Conservation (phyloP, 2,113 vertebrate species). For the Hippocampus zosterae region DNA sequence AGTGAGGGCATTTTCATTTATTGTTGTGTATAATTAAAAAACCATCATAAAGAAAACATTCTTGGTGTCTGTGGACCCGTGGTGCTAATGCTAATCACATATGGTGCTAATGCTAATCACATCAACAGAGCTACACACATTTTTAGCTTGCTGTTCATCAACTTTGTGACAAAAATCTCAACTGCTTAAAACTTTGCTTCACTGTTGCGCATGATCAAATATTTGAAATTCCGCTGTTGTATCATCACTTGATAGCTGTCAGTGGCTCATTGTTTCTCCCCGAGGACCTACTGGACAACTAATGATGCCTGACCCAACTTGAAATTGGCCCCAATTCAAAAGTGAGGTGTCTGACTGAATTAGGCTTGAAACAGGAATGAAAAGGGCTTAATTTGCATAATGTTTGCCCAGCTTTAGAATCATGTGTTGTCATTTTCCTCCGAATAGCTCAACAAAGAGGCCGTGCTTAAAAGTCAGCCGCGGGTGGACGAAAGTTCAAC, state of each 20-base stretch:
- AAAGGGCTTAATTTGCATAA: neutral
- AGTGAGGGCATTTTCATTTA: no score
- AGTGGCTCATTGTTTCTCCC: neutral
- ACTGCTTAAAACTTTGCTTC: neutral
- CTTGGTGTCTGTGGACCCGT: neutral
- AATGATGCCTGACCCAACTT: neutral
- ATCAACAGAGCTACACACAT: neutral
- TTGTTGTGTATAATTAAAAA: neutral
- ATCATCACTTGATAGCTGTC: neutral
- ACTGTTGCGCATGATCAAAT: neutral
- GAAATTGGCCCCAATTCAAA: neutral
- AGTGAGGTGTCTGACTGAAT: neutral
- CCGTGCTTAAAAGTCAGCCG: slow-evolving; percentile 24
- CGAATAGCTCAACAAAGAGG: neutral
- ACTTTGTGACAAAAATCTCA: neutral
- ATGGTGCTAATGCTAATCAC: neutral
- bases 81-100: neutral
- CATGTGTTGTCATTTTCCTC: neutral
- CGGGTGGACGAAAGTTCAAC: slow-evolving; percentile 25
- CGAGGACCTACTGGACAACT: neutral
- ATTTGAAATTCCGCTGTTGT: neutral
- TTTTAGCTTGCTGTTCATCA: neutral
- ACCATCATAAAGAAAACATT: neutral
- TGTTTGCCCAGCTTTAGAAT: neutral
- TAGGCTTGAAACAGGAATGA: neutral